phyloP scores from a whole-genome alignment of 2,797 vertebrate genomes.

The Coranthus polyacanthus region DNA sequence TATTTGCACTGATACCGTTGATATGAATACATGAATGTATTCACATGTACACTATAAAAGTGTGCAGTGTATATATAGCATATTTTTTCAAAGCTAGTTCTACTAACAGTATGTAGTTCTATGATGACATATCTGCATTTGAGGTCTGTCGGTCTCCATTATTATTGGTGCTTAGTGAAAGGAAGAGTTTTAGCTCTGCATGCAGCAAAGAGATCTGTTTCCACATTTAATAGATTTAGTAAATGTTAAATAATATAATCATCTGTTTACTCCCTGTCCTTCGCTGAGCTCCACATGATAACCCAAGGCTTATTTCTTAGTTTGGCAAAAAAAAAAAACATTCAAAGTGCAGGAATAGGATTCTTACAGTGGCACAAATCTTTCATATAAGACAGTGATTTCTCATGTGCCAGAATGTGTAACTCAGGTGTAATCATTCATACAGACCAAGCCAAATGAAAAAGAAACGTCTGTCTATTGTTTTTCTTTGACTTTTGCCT shows the following conservation, averaged over 20 bases:
- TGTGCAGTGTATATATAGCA: slow-evolving; percentile 72
- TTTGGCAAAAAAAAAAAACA: slow-evolving; percentile 1
- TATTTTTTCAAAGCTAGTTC: slow-evolving; percentile 72
- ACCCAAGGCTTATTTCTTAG: background rate
- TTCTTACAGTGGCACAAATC: slow-evolving; percentile 31
- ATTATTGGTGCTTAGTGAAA: slow-evolving; percentile 53
- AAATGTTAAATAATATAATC: slow-evolving; percentile 52
- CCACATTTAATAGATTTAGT: slow-evolving; percentile 50
- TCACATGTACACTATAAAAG: slow-evolving; percentile 54
- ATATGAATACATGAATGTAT: slow-evolving; percentile 77
- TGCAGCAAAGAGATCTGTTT: slow-evolving; percentile 60
- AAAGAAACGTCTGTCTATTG: background rate
- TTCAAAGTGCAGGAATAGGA: slow-evolving; percentile 8
- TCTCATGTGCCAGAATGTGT: background rate
- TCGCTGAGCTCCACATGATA: slow-evolving; percentile 31
- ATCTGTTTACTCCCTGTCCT: slow-evolving; percentile 39
- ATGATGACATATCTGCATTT: slow-evolving; percentile 41
- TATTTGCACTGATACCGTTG: slow-evolving; percentile 81
- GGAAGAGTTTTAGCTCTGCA: slow-evolving; percentile 62
- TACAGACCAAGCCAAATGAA: background rate
- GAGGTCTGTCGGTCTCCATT: slow-evolving; percentile 36
- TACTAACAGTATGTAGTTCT: slow-evolving; percentile 60
- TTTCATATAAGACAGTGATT: slow-evolving; percentile 3
- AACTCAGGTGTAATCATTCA: slow-evolving; percentile 23
- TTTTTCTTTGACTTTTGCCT: background rate